Conservation (phyloP, 2,888 invertebrate species). For the Gandaritis pyraliata region DNA sequence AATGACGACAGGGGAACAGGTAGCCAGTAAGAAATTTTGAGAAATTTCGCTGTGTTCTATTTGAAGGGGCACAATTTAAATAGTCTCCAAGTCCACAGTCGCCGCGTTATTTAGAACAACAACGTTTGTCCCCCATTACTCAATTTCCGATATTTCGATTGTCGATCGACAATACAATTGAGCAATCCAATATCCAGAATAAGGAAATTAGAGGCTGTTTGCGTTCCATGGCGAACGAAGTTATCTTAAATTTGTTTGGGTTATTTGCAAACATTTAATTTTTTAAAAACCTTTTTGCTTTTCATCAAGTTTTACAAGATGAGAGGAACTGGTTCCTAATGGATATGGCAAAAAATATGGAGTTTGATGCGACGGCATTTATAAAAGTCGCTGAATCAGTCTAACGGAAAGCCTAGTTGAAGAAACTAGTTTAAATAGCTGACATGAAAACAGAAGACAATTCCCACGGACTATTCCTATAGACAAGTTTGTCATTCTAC, state of each 20-base stretch:
- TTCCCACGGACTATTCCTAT: too few species aligned
- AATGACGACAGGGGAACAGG: too few species aligned
- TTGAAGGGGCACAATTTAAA: background rate
- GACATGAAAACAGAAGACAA: too few species aligned
- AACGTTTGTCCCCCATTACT: slow-evolving; percentile 62
- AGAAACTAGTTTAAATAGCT: too few species aligned
- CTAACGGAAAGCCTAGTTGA: too few species aligned
- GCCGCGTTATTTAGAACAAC: slow-evolving; percentile 40
- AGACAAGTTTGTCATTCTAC: too few species aligned
- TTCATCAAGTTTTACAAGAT: background rate
- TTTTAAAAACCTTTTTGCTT: background rate
- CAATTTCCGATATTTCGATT: slow-evolving; percentile 70
- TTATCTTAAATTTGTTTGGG: slow-evolving; percentile 2
- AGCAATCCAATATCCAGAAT: slow-evolving; percentile 63
- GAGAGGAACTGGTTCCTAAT: too few species aligned
- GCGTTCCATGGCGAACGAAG: slow-evolving; percentile 9
- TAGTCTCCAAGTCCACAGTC: slow-evolving; percentile 30
- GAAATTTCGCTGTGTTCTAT: background rate
- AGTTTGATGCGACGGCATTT: too few species aligned
- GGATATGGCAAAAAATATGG: too few species aligned
- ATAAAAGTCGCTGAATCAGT: too few species aligned
- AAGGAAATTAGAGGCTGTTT: slow-evolving; percentile 29
- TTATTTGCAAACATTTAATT: background rate
- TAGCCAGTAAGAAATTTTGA: background rate
- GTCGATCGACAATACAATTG: slow-evolving; percentile 65